Evolutionary conservation across 2,888 invertebrate species (phyloP).

Genomic region (Drosophila kuntzei): DNA sequence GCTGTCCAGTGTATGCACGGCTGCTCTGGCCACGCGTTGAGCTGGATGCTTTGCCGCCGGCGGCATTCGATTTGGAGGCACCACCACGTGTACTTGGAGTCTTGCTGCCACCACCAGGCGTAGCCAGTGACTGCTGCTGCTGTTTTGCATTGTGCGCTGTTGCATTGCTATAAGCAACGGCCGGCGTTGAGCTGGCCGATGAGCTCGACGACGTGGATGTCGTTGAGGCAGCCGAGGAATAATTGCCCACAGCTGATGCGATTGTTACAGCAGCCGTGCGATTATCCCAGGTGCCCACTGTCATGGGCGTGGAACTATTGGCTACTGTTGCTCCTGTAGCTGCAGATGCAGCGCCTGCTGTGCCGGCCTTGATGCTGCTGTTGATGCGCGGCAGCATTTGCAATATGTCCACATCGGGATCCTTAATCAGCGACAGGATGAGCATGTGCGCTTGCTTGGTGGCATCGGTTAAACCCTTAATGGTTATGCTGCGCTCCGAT

Average conservation of each 20-base stretch:
- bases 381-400: slow-evolving; percentile 90
- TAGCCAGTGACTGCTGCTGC: slow-evolving; percentile 28
- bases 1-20: slow-evolving; percentile 42
- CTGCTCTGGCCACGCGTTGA: slow-evolving; percentile 51
- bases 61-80: slow-evolving; percentile 43
- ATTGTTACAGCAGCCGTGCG: slow-evolving; percentile 71
- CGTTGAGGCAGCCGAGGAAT: slow-evolving; percentile 74
- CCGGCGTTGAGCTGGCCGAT: slow-evolving; percentile 69
- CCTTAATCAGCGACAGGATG: slow-evolving; percentile 96
- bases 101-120: slow-evolving; percentile 38
- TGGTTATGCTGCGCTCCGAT: slow-evolving; percentile 97
- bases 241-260: slow-evolving; percentile 51
- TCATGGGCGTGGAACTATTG: slow-evolving; percentile 46
- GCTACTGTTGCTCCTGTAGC: slow-evolving; percentile 23
- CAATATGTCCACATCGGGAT: slow-evolving; percentile 96
- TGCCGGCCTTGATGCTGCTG: slow-evolving; percentile 81
- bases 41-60: slow-evolving; percentile 46
- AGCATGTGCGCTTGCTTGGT: slow-evolving; percentile 96
- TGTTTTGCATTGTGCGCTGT: slow-evolving; percentile 38
- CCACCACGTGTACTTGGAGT: slow-evolving; percentile 49
- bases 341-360: slow-evolving; percentile 13
- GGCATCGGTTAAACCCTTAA: slow-evolving; percentile 96
- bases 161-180: slow-evolving; percentile 56
- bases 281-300: slow-evolving; percentile 85
- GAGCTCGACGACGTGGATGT: slow-evolving; percentile 75